These are phyloP conservation scores for Mesopsocus fuscifrons DNA, from an alignment of 2,888 invertebrate genomes.

Conservation along the genomic window DNA sequence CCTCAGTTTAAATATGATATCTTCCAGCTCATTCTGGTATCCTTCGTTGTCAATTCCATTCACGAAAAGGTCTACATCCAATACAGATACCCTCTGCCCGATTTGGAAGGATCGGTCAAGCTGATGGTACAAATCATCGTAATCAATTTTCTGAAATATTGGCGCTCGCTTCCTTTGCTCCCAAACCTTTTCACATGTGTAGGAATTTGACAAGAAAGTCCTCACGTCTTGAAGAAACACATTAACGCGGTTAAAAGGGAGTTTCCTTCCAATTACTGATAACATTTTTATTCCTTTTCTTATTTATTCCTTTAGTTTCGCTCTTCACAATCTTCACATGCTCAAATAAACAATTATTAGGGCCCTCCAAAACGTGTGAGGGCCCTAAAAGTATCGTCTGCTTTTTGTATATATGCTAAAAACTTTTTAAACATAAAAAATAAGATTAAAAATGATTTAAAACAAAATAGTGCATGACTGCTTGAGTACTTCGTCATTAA, in stretches of 20 bases:
- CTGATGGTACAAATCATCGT: conserved; percentile 47
- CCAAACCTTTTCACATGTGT: conserved; percentile 54
- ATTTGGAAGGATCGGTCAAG: conserved; percentile 45
- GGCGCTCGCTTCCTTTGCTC: conserved; percentile 38
- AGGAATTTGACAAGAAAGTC: conserved; percentile 45
- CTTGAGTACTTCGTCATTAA: no score
- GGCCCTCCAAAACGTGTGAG: no score
- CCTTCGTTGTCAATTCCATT: conserved; percentile 38
- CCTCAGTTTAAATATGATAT: conserved; percentile 50
- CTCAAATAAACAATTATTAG: no score
- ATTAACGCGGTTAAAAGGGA: background rate
- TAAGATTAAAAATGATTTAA: no score
- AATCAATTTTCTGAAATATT: conserved; percentile 39
- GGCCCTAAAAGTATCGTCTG: no score
- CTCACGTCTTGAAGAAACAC: background rate
- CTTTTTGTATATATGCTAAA: no score
- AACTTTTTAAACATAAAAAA: no score
- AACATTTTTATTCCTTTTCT: no score
- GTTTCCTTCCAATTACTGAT: no score
- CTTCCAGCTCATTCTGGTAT: conserved; percentile 50
- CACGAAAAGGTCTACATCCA: conserved; percentile 69
- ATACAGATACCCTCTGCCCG: conserved; percentile 43
- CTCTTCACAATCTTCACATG: no score
- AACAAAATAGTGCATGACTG: no score
- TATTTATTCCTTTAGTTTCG: no score